Evolutionary conservation across 2,113 vertebrate genomes (phyloP).

Genomic region (Eleginops maclovinus): DNA sequence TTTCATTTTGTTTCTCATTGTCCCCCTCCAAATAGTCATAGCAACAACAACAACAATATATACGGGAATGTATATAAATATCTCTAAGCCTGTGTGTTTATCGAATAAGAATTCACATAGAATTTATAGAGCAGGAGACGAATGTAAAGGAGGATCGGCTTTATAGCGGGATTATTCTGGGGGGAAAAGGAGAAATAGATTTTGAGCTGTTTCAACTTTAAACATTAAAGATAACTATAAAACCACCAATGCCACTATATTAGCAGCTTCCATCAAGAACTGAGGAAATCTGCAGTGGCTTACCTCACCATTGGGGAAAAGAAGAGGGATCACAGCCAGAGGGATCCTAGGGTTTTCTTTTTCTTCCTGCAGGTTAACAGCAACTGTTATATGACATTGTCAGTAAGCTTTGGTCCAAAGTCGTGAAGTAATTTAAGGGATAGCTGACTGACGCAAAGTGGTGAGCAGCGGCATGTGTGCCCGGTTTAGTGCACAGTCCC

Average conservation of each 20-base stretch:
- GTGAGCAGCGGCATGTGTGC: conserved; percentile 4
- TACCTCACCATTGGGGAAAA: neutral
- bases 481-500: conserved; percentile 16
- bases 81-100: neutral
- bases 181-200: neutral
- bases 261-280: too few species aligned
- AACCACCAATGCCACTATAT: neutral
- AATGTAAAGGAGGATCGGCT: neutral
- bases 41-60: neutral
- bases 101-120: neutral
- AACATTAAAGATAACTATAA: conserved; percentile 2
- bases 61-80: neutral
- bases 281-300: neutral
- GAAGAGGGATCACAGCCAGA: neutral
- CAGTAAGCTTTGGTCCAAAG: conserved; percentile 8
- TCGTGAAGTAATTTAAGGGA: neutral
- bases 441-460: conserved; percentile 16
- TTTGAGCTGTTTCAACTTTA: neutral
- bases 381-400: conserved; percentile 13
- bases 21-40: neutral
- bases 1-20: neutral
- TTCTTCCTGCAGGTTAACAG: neutral
- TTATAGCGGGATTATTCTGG: neutral
- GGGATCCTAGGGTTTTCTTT: neutral
- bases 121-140: neutral